A percentile compares a stretch with the other conserved stretches of the same genome.
These are phyloP conservation scores for Pseudococcus jackbeardsleyi DNA, from an alignment of 2,888 invertebrate genomes.

Conservation along the genomic window DNA sequence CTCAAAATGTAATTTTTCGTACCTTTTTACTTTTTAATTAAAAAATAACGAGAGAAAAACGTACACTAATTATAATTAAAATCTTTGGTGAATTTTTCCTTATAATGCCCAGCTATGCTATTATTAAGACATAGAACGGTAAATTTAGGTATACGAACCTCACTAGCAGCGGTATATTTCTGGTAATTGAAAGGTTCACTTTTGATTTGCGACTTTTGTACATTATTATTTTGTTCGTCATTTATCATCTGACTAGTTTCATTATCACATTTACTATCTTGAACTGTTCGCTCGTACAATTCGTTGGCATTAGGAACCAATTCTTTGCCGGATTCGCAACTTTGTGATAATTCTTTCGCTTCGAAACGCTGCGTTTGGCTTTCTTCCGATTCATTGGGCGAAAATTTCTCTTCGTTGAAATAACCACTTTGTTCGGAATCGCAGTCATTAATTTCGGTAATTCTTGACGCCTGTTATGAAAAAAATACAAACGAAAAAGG, in stretches of 20 bases:
- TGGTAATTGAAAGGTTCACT: slow-evolving; percentile 57
- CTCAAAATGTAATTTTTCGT: not conserved
- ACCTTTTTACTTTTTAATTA: not conserved
- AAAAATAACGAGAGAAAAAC: not conserved
- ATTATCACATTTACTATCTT: slow-evolving; percentile 51
- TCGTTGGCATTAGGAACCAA: slow-evolving; percentile 45
- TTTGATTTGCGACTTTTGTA: slow-evolving; percentile 57
- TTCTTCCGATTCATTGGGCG: slow-evolving; percentile 45
- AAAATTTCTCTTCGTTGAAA: slow-evolving; percentile 48
- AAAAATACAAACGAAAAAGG: not conserved
- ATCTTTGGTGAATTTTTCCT: not conserved
- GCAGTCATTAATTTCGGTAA: slow-evolving; percentile 48
- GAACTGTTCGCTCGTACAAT: slow-evolving; percentile 47
- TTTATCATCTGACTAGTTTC: slow-evolving; percentile 57
- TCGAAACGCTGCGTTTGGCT: slow-evolving; percentile 14
- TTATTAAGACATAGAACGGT: not conserved
- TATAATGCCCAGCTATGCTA: not conserved
- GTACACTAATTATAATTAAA: not conserved
- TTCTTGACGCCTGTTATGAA: slow-evolving; percentile 37
- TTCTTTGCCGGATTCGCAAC: slow-evolving; percentile 35
- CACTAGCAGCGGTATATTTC: slow-evolving; percentile 48
- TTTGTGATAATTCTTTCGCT: slow-evolving; percentile 26
- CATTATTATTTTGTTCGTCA: slow-evolving; percentile 56
- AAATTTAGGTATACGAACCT: slow-evolving; percentile 29
- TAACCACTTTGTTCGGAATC: slow-evolving; percentile 49